These are phyloP conservation scores for Pheosia tremula DNA, from an alignment of 2,888 invertebrate genomes.

Conservation along the genomic window DNA sequence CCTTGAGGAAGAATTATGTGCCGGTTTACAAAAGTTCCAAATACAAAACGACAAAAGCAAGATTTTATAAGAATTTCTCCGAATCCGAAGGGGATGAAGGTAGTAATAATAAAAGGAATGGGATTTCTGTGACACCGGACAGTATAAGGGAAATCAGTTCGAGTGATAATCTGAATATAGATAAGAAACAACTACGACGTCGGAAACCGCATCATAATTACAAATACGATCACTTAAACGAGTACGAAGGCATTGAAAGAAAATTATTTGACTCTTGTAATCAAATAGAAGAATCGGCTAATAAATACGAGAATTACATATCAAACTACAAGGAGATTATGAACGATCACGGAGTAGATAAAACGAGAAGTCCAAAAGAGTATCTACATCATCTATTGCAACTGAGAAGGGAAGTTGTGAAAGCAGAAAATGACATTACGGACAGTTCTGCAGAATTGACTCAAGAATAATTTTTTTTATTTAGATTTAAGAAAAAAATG, in stretches of 20 bases:
- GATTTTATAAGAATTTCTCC: slow-evolving; percentile 54
- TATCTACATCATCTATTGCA: slow-evolving; percentile 84
- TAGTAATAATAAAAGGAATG: slow-evolving; percentile 16
- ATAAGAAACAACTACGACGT: slow-evolving; percentile 26
- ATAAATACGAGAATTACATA: slow-evolving; percentile 64
- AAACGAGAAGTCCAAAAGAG: slow-evolving; percentile 76
- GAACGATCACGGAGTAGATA: slow-evolving; percentile 19
- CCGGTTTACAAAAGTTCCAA: slow-evolving; percentile 55
- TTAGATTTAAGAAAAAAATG: neutral
- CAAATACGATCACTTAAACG: slow-evolving; percentile 26
- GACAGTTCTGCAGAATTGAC: slow-evolving; percentile 41
- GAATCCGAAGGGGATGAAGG: slow-evolving; percentile 40
- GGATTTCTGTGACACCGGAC: slow-evolving; percentile 32
- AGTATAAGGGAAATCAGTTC: slow-evolving; percentile 39
- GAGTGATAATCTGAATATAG: slow-evolving; percentile 39
- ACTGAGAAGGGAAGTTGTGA: slow-evolving; percentile 81
- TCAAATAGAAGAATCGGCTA: slow-evolving; percentile 57
- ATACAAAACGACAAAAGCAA: slow-evolving; percentile 50
- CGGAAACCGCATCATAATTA: slow-evolving; percentile 15
- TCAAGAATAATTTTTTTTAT: slow-evolving; percentile 24
- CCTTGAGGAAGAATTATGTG: slow-evolving; percentile 41
- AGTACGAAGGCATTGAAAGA: slow-evolving; percentile 53
- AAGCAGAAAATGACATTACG: slow-evolving; percentile 72
- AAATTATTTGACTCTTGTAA: slow-evolving; percentile 65
- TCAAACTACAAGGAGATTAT: slow-evolving; percentile 37